Evolutionary conservation across 2,797 vertebrate species (phyloP).

Genomic region (Ispidina picta): DNA sequence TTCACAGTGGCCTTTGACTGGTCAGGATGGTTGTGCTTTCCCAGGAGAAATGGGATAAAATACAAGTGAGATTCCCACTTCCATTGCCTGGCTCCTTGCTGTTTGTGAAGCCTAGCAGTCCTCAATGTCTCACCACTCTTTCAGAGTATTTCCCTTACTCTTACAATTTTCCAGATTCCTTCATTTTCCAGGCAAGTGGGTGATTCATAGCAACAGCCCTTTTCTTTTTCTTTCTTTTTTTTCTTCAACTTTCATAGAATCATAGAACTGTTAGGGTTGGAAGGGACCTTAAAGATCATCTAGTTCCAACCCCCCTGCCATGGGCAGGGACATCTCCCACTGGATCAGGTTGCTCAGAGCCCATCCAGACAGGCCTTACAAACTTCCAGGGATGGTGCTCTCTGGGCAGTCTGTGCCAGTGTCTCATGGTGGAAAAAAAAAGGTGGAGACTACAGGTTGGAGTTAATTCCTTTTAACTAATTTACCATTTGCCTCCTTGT

Average conservation of each 20-base stretch:
- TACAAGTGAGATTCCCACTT: background rate
- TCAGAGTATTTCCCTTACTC: background rate
- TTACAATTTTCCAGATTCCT: background rate
- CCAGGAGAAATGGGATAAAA: background rate
- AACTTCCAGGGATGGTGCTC: too few species aligned
- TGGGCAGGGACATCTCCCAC: too few species aligned
- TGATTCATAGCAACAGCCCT: background rate
- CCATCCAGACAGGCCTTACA: too few species aligned
- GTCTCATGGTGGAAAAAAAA: background rate
- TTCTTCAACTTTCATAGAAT: background rate
- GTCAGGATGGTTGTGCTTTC: background rate
- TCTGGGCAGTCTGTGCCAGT: too few species aligned
- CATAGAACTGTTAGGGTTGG: too few species aligned
- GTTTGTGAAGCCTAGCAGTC: background rate
- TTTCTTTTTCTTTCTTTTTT: background rate
- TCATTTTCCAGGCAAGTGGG: background rate
- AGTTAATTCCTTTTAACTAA: constrained; percentile 1
- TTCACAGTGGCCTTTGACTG: background rate
- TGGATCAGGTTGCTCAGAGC: too few species aligned
- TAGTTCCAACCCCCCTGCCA: too few species aligned
- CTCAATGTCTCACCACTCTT: background rate
- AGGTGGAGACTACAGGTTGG: background rate
- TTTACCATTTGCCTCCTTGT: background rate
- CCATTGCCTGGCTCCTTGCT: background rate
- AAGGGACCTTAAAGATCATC: too few species aligned